These are phyloP conservation scores for Hippocampus abdominalis DNA, from an alignment of 2,113 vertebrate genomes.

Conservation along the genomic window DNA sequence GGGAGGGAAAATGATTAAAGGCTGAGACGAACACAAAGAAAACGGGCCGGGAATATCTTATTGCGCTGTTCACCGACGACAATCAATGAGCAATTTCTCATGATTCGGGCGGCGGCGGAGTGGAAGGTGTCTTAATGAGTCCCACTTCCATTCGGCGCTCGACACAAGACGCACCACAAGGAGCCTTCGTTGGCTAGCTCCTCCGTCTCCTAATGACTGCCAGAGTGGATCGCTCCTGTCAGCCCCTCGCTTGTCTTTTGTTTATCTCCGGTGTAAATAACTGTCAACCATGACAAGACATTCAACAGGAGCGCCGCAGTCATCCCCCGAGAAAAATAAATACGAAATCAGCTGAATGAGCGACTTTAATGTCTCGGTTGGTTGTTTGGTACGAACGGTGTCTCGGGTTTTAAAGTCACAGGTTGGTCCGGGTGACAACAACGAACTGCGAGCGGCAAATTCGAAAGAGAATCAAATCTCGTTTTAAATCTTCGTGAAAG, in stretches of 20 bases:
- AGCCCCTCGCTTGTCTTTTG: slow-evolving; percentile 69
- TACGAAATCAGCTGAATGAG: background rate
- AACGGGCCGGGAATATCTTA: slow-evolving; percentile 62
- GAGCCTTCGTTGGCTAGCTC: slow-evolving; percentile 54
- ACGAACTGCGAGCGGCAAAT: too few relatives aligned
- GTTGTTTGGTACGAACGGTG: background rate
- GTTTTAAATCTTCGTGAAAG: too few relatives aligned
- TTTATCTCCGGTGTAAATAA: slow-evolving; percentile 72
- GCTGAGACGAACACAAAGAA: slow-evolving; percentile 65
- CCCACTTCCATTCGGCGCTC: slow-evolving; percentile 68
- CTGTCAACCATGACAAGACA: slow-evolving; percentile 73
- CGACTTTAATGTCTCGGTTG: background rate
- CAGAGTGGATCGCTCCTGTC: slow-evolving; percentile 70
- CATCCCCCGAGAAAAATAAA: slow-evolving; percentile 40
- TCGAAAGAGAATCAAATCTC: too few relatives aligned
- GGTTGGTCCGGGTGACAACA: too few relatives aligned
- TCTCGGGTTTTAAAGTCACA: background rate
- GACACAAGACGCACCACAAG: slow-evolving; percentile 59
- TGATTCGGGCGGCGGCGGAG: slow-evolving; percentile 59
- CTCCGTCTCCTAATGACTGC: slow-evolving; percentile 69
- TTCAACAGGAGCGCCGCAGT: slow-evolving; percentile 54
- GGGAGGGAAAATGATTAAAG: slow-evolving; percentile 63
- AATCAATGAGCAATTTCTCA: slow-evolving; percentile 71
- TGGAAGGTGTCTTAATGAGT: slow-evolving; percentile 73
- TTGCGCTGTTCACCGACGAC: slow-evolving; percentile 61